These are phyloP conservation scores for Octodon degus DNA, from an alignment of 2,113 vertebrate species.

Conservation along the genomic window DNA sequence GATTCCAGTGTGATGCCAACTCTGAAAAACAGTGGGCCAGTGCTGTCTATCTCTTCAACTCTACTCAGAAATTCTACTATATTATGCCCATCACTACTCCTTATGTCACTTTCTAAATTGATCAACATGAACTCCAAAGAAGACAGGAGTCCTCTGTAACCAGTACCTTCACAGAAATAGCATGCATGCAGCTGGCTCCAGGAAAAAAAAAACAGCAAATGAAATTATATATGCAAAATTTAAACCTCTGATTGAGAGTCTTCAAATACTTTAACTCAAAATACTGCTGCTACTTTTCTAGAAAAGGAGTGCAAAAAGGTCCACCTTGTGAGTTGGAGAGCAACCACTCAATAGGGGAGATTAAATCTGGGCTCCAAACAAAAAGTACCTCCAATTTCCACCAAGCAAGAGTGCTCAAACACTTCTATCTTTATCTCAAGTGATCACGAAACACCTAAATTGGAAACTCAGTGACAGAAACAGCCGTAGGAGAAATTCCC, in stretches of 20 bases:
- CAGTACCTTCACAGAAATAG: neutral
- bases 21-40: neutral
- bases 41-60: neutral
- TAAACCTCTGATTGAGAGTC: constrained; percentile 24
- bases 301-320: constrained; percentile 4
- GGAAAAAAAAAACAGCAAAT: neutral
- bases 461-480: constrained; percentile 55
- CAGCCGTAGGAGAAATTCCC: constrained; percentile 44
- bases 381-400: constrained; percentile 61
- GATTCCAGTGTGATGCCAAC: neutral
- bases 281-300: neutral
- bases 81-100: neutral
- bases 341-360: constrained; percentile 40
- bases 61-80: neutral
- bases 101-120: neutral
- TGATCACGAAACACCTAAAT: constrained; percentile 66
- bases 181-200: neutral
- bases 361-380: constrained; percentile 28
- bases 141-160: neutral
- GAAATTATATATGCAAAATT: neutral
- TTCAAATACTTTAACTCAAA: constrained; percentile 52
- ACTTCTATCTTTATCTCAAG: constrained; percentile 64
- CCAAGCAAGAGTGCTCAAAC: constrained; percentile 56
- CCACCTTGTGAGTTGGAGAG: neutral
- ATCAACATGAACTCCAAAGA: neutral